A percentile compares a stretch with the other conserved stretches of the same genome.
Evolutionary conservation across 2,113 vertebrate genomes (phyloP).

Genomic region (Salminus brasiliensis): DNA sequence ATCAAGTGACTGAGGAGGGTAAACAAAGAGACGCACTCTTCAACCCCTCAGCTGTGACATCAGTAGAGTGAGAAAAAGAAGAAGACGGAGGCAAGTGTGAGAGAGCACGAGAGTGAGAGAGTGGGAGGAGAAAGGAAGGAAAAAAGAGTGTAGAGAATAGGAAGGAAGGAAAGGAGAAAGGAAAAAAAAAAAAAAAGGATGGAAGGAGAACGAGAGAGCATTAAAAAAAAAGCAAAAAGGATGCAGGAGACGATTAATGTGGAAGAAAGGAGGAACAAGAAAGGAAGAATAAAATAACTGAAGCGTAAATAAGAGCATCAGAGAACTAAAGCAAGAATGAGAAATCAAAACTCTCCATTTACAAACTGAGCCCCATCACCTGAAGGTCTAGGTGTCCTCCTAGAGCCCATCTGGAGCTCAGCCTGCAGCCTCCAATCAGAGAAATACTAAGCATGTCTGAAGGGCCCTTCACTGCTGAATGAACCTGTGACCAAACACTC

Average conservation of each 20-base stretch:
- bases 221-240: too few relatives aligned
- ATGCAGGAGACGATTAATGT: too few relatives aligned
- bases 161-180: not conserved
- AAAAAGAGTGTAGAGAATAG: not conserved
- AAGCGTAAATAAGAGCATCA: too few relatives aligned
- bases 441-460: conserved; percentile 14
- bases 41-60: conserved; percentile 60
- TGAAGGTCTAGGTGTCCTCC: not conserved
- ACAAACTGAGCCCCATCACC: not conserved
- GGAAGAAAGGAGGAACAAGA: too few relatives aligned
- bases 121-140: not conserved
- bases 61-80: conserved; percentile 44
- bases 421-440: not conserved
- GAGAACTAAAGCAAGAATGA: too few relatives aligned
- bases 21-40: conserved; percentile 71
- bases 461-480: conserved; percentile 30
- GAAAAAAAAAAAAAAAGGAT: not conserved
- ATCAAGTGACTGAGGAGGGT: conserved; percentile 69
- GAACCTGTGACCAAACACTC: conserved; percentile 27
- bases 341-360: not conserved
- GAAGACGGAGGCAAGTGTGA: conserved; percentile 10
- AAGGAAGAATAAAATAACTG: too few relatives aligned
- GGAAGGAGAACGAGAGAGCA: too few relatives aligned
- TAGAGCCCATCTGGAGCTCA: conserved; percentile 1
- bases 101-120: not conserved